Evolutionary conservation across 2,888 invertebrate species (phyloP), one percentile per base, ranked within the genome.

Genomic region (Eurytoma californica): DNA sequence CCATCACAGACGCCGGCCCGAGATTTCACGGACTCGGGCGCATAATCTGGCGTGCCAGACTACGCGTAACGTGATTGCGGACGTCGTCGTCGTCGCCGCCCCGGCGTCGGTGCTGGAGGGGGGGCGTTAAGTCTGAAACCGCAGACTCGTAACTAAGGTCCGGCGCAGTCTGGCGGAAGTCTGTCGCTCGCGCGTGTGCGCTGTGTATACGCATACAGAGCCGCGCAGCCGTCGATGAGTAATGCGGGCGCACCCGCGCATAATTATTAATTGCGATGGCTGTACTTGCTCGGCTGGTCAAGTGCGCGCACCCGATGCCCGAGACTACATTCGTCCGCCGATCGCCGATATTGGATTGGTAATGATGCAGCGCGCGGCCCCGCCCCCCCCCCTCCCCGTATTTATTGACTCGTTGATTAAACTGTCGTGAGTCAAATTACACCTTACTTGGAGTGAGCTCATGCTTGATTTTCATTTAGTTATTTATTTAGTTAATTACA

Each of bases 61-160:
- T n/a, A n/a, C 30, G 75, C 49, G 53, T 76, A 73, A 72, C 77
- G 18, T 67, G 68, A 70, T 75, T 61, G 66, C 49, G 47, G 68
- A 39, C 68, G 68, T 57, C 72, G 82, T 60, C 80, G 80, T 72
- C 49, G 65, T 72, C 61, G 75, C 69, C 30, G 67, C 20, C 63
- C 73, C 58, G 24, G 53, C 13, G 58, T 24, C 65, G 65, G 30
- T 30, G 47, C 24, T 30, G 65, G 39, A n/a, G 1, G 61, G 39
- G 18, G 68, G 55, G 51, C 78, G 82, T 82, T 80, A 79, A 82
- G 77, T 74, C 80, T 55, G 83, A 80, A 83, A 86, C 85, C 85
- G 85, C 86, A 84, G 85, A 84, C 85, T 83, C 83, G 85, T 83
- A 83, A 84, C 84, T 83, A 85, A 86, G 83, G 84, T 83, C 83